These are phyloP conservation scores for Clupea harengus DNA, from an alignment of 2,113 vertebrate species.

Conservation along the genomic window DNA sequence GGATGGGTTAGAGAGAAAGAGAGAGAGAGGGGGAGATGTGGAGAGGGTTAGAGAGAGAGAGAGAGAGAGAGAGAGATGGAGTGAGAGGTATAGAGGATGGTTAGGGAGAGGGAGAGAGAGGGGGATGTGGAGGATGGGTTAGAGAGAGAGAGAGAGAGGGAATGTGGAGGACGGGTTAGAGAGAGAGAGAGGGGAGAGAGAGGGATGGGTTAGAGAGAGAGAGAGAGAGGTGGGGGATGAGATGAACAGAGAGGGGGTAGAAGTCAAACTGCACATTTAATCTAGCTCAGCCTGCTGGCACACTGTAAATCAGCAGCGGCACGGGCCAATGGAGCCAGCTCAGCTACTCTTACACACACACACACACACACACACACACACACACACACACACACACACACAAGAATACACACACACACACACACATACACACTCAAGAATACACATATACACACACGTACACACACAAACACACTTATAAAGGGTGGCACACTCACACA, in stretches of 20 bases:
- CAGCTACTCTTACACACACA: constrained; percentile 12
- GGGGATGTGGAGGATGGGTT: background rate
- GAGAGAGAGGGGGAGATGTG: constrained; percentile 28
- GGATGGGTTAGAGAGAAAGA: constrained; percentile 40
- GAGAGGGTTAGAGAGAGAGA: constrained; percentile 12
- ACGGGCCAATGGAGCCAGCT: constrained; percentile 37
- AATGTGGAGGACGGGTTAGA: background rate
- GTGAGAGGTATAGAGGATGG: background rate
- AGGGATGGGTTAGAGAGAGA: background rate
- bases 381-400: constrained; percentile 21
- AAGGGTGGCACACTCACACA: background rate
- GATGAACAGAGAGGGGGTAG: constrained; percentile 34
- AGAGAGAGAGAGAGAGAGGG: background rate
- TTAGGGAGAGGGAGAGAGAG: background rate
- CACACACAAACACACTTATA: background rate
- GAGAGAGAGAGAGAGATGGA: background rate
- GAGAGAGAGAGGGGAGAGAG: constrained; percentile 25
- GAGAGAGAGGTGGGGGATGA: constrained; percentile 22
- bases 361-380: constrained; percentile 32
- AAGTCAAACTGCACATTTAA: constrained; percentile 63
- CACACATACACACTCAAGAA: background rate
- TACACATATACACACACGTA: background rate
- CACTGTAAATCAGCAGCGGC: constrained; percentile 43
- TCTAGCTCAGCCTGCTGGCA: constrained; percentile 45
- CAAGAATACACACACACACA: background rate